A percentile compares a stretch with the other conserved stretches of the same genome.
Conservation (phyloP, 2,888 invertebrate species). For the Orthosia gothica region DNA sequence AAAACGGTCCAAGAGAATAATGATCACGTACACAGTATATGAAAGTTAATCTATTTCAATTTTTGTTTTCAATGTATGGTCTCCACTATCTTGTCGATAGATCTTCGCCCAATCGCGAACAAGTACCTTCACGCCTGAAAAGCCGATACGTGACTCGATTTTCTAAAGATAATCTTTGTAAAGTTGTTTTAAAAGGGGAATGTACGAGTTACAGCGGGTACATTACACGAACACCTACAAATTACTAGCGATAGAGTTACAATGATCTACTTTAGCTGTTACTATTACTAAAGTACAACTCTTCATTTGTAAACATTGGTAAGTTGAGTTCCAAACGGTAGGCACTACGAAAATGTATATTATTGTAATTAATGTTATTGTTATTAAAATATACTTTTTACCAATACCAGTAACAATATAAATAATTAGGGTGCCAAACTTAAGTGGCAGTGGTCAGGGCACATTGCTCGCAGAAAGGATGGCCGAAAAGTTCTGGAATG, state of each 20-base stretch:
- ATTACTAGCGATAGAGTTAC: slow-evolving; percentile 36
- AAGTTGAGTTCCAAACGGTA: not conserved
- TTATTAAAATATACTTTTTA: too few species aligned
- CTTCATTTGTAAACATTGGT: slow-evolving; percentile 6
- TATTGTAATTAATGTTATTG: not conserved
- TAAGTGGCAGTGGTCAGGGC: too few species aligned
- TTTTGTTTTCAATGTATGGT: slow-evolving; percentile 71
- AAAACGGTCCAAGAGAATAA: slow-evolving; percentile 40
- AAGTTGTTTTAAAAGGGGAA: slow-evolving; percentile 71
- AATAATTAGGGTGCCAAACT: not conserved
- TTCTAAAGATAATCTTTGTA: slow-evolving; percentile 74
- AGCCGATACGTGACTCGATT: slow-evolving; percentile 83
- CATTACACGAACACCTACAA: slow-evolving; percentile 57
- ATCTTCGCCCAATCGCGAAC: slow-evolving; percentile 84
- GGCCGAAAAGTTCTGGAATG: too few species aligned
- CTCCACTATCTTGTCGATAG: slow-evolving; percentile 74
- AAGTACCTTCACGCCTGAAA: slow-evolving; percentile 80
- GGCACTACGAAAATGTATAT: not conserved
- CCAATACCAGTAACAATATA: not conserved
- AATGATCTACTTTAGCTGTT: slow-evolving; percentile 21
- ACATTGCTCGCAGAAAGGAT: too few species aligned
- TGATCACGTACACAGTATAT: slow-evolving; percentile 51
- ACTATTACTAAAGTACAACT: not conserved
- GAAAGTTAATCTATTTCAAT: slow-evolving; percentile 75
- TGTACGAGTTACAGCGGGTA: slow-evolving; percentile 54